Evolutionary conservation across 2,888 invertebrate species (phyloP).

Genomic region (Herminia tarsipennalis): DNA sequence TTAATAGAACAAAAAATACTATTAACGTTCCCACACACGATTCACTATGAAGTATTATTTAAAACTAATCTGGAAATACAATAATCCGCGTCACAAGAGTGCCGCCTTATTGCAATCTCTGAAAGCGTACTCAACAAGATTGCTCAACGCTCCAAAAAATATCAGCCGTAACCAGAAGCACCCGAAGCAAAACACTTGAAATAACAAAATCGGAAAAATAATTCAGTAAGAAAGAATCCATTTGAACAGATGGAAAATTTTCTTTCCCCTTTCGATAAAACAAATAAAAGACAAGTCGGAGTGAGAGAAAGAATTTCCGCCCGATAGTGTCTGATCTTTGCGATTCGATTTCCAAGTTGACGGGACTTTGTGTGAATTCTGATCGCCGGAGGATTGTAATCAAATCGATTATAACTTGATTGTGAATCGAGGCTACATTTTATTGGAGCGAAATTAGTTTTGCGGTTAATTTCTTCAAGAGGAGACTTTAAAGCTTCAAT

Average conservation of each 20-base stretch:
- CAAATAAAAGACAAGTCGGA: conserved; percentile 40
- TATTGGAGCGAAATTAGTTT: neutral
- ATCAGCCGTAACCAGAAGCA: too few relatives aligned
- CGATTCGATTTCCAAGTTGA: conserved; percentile 29
- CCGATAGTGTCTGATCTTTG: conserved; percentile 34
- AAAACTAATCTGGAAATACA: neutral
- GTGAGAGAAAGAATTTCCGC: conserved; percentile 31
- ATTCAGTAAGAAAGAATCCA: conserved; percentile 26
- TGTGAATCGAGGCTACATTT: conserved; percentile 1
- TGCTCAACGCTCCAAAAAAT: conserved; percentile 23
- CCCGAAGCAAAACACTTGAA: conserved; percentile 30
- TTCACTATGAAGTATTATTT: neutral
- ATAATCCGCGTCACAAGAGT: conserved; percentile 4
- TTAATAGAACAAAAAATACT: too few relatives aligned
- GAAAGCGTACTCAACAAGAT: conserved; percentile 31
- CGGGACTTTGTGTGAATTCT: conserved; percentile 23
- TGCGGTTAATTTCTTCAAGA: conserved; percentile 1
- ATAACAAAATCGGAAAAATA: conserved; percentile 41
- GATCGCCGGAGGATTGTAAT: conserved; percentile 14
- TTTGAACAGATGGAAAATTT: conserved; percentile 35
- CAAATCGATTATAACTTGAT: conserved; percentile 21
- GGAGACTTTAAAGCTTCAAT: too few relatives aligned
- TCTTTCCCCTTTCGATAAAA: conserved; percentile 32
- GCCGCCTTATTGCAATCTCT: conserved; percentile 15
- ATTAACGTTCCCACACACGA: neutral